Base-by-base conservation (phyloP, 2,888 invertebrate genomes). In the Drosophila colorata region DNA sequence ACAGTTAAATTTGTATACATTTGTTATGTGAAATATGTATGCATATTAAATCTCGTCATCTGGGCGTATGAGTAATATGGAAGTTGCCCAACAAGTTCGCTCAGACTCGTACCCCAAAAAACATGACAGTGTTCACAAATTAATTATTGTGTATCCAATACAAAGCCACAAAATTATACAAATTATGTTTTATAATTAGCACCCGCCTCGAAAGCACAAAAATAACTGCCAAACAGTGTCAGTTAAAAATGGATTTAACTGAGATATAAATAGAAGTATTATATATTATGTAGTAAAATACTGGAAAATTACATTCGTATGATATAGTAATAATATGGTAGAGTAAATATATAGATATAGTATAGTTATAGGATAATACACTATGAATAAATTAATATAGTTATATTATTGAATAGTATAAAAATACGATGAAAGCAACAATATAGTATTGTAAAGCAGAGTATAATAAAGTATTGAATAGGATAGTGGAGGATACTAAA, bases 121-220 rank as follows among this genome's bases (percentile, higher is more conserved):
- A 28, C 37, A n/a, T 52, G 47, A 52, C 20, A 28, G 9, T 4
- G 16, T 13, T 47, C 13, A 0, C 20, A 7, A 13, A 37, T 49
- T 44, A 14, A 37, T 43, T 35, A 20, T 48, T n/a, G 1, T 31
- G n/a, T 33, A 3, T 8, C 2, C 9, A 16, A 53, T 16, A 4
- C 38, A 16, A 14, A 14, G n/a, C 14, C n/a, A 13, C 37, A 37
- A 46, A 37, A 51, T 14, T 25, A 25, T 4, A 18, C 33, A 14
- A 18, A 18, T 33, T 6, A 2, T 35, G 1, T 23, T 18, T 23
- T 14, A 6, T 33, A 48, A 66, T 57, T 73, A 72, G 35, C 72
- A 72, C 33, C 46, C 47, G 49, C 1, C 16, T 23, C 6, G 16
- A 38, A 38, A 35, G 13, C 25, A 16, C 28, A 23, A 6, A 49